Base-by-base conservation (phyloP, 2,113 vertebrate species). In the Carollia perspicillata region DNA sequence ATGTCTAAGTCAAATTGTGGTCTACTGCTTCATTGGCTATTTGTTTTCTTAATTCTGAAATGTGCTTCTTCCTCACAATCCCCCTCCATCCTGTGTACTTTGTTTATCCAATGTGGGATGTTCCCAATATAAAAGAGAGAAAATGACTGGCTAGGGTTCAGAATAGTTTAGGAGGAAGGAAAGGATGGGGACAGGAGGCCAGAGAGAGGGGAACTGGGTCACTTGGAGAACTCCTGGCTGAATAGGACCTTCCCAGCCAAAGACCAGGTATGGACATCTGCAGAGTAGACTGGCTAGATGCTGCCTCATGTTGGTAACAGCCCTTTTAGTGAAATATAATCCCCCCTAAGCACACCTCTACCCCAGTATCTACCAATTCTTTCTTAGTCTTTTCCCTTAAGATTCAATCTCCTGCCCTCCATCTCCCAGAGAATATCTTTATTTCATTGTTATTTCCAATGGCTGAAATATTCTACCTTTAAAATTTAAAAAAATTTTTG, bases 41-140 rank as follows among this genome's bases (percentile, higher is more conserved):
- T 97, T 94, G 95, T 97, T 98, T 97, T 97, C 97, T 97, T 85
- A 93, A 95, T 83, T 96, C 87, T 91, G 68, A 98, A 97, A 96
- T 84, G n/a, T 78, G 55, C 23, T 74, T 96, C 92, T 71, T 26
- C 81, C 23, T 94, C 75, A 74, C 22, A 44, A 65, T 35, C 66
- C 69, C 37, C 26, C n/a, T 95, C 80, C 75, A 78, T 87, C 94
- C 69, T 92, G 89, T 92, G 69, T 63, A 84, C 90, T 97, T 87
- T 95, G 37, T 96, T 97, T 97, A 95, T 95, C 79, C 83, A 96
- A 1, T 0, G 51, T 94, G 96, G 93, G 90, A 5, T 89, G 66
- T 96, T 97, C 90, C 95, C 84, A 94, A 40, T 97, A 92, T 95
- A 96, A 75, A 91, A 97, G 87, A 93, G 86, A 95, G 95, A 97